Evolutionary conservation across 2,888 invertebrate genomes (phyloP), one percentile per base, ranked within the genome.

Genomic region (Drosophila histrio): DNA sequence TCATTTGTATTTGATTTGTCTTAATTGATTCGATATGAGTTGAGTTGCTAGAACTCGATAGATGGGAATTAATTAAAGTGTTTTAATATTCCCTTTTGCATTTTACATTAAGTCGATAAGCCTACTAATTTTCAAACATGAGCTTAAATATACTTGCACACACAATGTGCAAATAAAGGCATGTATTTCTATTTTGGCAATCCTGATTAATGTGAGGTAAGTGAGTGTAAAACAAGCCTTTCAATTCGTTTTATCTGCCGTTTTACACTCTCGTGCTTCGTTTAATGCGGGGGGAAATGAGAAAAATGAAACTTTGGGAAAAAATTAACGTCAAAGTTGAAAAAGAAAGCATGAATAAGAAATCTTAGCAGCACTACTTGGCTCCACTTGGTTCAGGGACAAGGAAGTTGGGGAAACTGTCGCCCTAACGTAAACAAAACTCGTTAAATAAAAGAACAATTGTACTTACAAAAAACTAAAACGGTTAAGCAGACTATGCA

Each of bases 401-500:
- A 13, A 4, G 19, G 30, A 36, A 60, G 73, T 70, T 77, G 65
- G 58, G 71, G 28, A 46, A 66, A 74, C 65, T 77, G 79, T 79
- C 80, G 65, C 70, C 63, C 68, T 53, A 67, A 70, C 77, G 85
- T 85, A 87, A 85, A 85, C 84, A 85, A 85, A 85, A 87, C 87
- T 85, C 84, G 84, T 85, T 85, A 85, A 85, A 85, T 85, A 85
- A 85, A 85, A 85, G 84, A 87, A 85, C 84, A 85, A 85, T 85
- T 85, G 84, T 87, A 85, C 82, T 82, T 85, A 85, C 77, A 82
- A 71, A 66, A 79, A 83, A 79, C 81, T 79, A 81, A 85, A 85
- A 87, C 85, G 87, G 87, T 85, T 85, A 87, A 82, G 83, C 82
- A 84, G 89, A 86, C 88, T 89, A 89, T 89, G 89, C 89, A 89